Percentiles rank a stretch among this genome's conserved stretches.
phyloP scores from a whole-genome alignment of 2,888 invertebrate genomes.

The Drosophila stalkeri region DNA sequence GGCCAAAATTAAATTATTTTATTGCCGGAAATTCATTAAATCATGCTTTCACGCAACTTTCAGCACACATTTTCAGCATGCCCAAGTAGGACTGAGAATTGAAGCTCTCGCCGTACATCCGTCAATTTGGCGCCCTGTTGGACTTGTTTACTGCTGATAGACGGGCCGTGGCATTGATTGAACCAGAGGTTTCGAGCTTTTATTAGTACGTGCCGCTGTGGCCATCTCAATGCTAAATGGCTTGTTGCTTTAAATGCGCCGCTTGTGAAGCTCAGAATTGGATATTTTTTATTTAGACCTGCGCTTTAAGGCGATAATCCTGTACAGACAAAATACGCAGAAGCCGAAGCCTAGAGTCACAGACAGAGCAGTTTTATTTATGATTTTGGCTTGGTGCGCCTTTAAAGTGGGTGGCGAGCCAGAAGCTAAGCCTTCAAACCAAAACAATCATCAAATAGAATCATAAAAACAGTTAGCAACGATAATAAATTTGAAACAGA shows the following conservation, averaged over 20 bases:
- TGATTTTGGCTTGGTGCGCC: conserved; percentile 52
- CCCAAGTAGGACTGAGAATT: conserved; percentile 47
- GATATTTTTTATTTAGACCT: conserved; percentile 10
- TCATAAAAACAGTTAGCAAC: conserved; percentile 78
- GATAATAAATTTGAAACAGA: conserved; percentile 75
- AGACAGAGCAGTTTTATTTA: conserved; percentile 63
- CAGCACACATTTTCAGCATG: conserved; percentile 54
- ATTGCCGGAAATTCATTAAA: conserved; percentile 79
- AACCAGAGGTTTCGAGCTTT: conserved; percentile 36
- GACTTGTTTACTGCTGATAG: conserved; percentile 38
- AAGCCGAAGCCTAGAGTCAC: conserved; percentile 48
- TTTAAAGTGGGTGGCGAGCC: conserved; percentile 26
- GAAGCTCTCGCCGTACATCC: conserved; percentile 30
- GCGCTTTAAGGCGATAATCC: conserved; percentile 46
- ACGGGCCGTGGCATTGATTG: conserved; percentile 52
- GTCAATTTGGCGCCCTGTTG: conserved; percentile 44
- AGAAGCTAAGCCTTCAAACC: conserved; percentile 57
- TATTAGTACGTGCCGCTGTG: conserved; percentile 60
- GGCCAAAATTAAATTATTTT: conserved; percentile 78
- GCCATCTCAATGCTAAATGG: conserved; percentile 17
- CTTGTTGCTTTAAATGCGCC: conserved; percentile 15
- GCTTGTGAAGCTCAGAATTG: neutral
- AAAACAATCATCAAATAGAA: conserved; percentile 79
- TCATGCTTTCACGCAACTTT: conserved; percentile 70
- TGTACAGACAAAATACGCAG: conserved; percentile 27